Base-by-base conservation (phyloP, 2,113 vertebrate species). In the Galemys pyrenaicus region DNA sequence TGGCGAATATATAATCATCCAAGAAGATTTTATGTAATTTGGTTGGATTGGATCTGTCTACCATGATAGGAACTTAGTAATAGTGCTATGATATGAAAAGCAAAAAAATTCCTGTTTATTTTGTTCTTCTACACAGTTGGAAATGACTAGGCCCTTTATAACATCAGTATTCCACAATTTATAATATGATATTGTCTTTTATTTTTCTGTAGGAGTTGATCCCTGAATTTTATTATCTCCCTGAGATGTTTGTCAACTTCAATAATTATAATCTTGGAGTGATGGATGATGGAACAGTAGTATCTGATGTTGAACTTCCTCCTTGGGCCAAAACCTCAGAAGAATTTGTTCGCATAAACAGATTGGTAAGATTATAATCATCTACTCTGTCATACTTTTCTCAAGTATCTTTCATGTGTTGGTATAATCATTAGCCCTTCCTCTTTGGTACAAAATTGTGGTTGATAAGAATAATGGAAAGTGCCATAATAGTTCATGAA, bases 211-310 rank as follows among this genome's bases (percentile, higher is more conserved):
- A 99, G 99, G 99, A 99, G 96, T 98, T 99, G 98, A 99, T 99
- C 95, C 99, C 99, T 94, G 99, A 99, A 98, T 99, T 99, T 98
- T 99, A 99, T 98, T 99, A 99, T 98, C 99, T 99, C 92, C 99
- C 99, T 78, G 99, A 99, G 98, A 99, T 99, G 99, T 99, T 99
- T 98, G 99, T 99, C 98, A 99, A 99, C 96, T 98, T 98, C 97
- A 99, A 99, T 98, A 98, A 98, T 97, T 99, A 99, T 98, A 99
- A 98, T 97, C 99, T 99, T 97, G 99, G 99, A 92, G 99, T 99
- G 98, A 99, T 99, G 99, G 99, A 99, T 98, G 99, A 99, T 89
- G 98, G 99, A 91, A 99, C 98, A 28, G 98, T 99, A 44, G 99
- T 99, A 88, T 99, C 99, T 95, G 99, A 99, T 97, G 99, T 99